phyloP scores from a whole-genome alignment of 1,140 invertebrate genomes.

The Notospermus geniculatus region DNA sequence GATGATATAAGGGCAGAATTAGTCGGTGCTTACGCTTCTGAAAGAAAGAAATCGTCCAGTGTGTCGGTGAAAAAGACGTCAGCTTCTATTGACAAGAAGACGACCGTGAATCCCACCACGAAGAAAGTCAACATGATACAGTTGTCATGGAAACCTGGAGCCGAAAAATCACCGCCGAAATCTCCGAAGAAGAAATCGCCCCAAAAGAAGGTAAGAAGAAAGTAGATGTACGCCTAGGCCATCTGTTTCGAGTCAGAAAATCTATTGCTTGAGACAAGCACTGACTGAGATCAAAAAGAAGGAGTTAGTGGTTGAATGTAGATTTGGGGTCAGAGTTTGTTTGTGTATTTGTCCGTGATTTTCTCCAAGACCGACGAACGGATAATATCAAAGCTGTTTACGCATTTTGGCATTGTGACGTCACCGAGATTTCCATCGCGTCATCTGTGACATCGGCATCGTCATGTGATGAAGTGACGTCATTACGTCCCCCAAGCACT shows the following conservation, averaged over 20 bases:
- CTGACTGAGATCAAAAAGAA: neutral
- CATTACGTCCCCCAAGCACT: too few species aligned
- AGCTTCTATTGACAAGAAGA: neutral
- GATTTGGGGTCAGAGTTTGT: too few species aligned
- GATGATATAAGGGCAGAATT: constrained; percentile 41
- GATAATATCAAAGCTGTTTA: too few species aligned
- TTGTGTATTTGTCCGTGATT: too few species aligned
- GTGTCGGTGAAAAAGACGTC: neutral
- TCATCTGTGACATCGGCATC: too few species aligned
- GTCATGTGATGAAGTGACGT: too few species aligned
- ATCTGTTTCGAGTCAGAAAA: neutral
- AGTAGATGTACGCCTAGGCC: neutral
- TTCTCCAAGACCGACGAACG: too few species aligned
- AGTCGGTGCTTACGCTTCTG: constrained; percentile 32
- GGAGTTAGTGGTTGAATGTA: neutral
- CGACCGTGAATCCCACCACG: neutral
- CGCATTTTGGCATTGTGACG: too few species aligned
- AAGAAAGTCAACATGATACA: neutral
- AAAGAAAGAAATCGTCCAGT: constrained; percentile 12
- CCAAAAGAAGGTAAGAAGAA: neutral
- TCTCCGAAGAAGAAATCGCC: neutral
- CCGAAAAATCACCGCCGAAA: constrained; percentile 5
- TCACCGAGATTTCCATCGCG: too few species aligned
- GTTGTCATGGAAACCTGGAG: neutral
- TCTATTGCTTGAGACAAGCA: neutral